phyloP scores from a whole-genome alignment of 2,113 vertebrate genomes.

The Arothron firmamentum region DNA sequence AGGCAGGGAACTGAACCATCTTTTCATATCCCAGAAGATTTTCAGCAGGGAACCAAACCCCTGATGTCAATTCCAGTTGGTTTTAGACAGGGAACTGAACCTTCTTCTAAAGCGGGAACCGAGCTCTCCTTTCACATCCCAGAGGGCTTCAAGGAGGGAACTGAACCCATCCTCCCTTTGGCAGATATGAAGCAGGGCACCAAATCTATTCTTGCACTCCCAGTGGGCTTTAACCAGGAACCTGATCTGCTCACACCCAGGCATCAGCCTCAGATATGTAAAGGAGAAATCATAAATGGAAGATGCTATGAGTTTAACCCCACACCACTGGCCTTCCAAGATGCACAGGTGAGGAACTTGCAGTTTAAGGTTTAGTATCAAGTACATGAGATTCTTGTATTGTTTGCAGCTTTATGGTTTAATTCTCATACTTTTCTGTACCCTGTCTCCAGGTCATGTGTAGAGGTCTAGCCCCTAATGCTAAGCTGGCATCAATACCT shows the following conservation, averaged over 20 bases:
- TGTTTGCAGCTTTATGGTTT: not conserved
- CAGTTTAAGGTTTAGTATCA: not conserved
- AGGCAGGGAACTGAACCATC: constrained; percentile 44
- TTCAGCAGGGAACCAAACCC: constrained; percentile 19
- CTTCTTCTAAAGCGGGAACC: not conserved
- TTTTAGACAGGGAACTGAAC: constrained; percentile 22
- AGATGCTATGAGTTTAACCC: constrained; percentile 67
- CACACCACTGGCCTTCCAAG: constrained; percentile 52
- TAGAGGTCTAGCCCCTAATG: constrained; percentile 38
- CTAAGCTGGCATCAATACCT: constrained; percentile 65
- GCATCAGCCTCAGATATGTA: constrained; percentile 37
- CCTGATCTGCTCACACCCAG: constrained; percentile 11
- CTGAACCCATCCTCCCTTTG: not conserved
- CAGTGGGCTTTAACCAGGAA: constrained; percentile 14
- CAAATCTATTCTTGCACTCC: constrained; percentile 9
- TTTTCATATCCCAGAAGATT: not conserved
- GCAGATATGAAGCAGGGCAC: constrained; percentile 14
- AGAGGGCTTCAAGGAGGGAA: constrained; percentile 26
- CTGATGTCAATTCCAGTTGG: not conserved
- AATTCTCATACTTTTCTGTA: not conserved
- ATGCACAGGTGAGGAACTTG: constrained; percentile 64
- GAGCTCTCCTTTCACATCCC: not conserved
- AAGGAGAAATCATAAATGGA: constrained; percentile 57
- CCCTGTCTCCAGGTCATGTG: constrained; percentile 51
- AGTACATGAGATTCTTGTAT: not conserved